Evolutionary conservation across 2,888 invertebrate genomes (phyloP), one percentile per base, ranked within the genome.

Genomic region (Pteria penguin): DNA sequence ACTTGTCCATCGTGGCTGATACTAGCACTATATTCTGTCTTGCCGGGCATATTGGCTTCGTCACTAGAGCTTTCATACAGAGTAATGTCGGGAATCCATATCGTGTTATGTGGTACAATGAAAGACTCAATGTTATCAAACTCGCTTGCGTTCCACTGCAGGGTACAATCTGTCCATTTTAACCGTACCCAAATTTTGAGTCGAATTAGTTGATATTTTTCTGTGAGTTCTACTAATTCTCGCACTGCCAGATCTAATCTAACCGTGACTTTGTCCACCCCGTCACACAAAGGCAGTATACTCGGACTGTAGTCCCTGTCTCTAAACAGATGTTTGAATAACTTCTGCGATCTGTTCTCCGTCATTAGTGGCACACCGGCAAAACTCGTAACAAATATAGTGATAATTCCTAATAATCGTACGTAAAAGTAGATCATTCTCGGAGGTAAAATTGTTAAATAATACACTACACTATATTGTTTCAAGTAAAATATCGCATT

Each of bases 71-170:
- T 54, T 67, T 67, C 67, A 5, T 54, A 67, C 29, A 67, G 55
- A 18, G 67, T 67, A 8, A 67, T 67, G 32, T 67, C 67, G 2
- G 67, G 67, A 4, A 67, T 67, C 67, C 67, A 67, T 4, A 67
- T 67, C 29, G 24, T 67, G 22, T 45, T 22, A 31, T 29, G 54
- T 4, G 67, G 55, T 29, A 67, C 67, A 1, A 32, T 29, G 5
- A 67, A 31, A 3, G 32, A 52, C n/a, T 32, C 31, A 26, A 52
- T 26, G 55, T 54, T 54, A 27, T 55, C n/a, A 54, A 54, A 67
- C 67, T 54, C 26, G n/a, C 0, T 11, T 2, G 67, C 22, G 29
- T 67, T 26, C 67, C 67, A 67, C 11, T 27, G 14, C 27, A 67
- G 22, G 11, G 54, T 54, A 27, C 67, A 67, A 29, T 67, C 67